Conservation (phyloP, 2,888 invertebrate genomes). For the Thymelicus acteon region DNA sequence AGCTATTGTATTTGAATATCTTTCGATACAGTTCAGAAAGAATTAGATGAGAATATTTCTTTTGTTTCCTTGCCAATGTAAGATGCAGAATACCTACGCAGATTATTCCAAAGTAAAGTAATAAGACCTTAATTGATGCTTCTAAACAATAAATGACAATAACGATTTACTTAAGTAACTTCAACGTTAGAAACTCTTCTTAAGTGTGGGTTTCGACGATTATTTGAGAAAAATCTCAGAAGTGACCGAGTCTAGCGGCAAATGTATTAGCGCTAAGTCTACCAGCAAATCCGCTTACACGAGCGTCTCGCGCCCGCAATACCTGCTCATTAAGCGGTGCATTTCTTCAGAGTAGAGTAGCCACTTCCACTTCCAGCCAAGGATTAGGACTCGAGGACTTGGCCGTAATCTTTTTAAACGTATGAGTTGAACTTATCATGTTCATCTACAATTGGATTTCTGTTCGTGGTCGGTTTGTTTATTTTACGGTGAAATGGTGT, state of each 20-base stretch:
- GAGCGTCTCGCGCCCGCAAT: constrained; percentile 55
- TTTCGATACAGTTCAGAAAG: too few relatives aligned
- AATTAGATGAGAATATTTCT: too few relatives aligned
- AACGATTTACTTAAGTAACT: too few relatives aligned
- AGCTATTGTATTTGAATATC: too few relatives aligned
- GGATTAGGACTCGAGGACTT: constrained; percentile 11
- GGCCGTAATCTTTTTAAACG: background rate
- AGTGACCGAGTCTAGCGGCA: constrained; percentile 16
- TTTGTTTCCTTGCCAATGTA: too few relatives aligned
- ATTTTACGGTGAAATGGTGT: background rate
- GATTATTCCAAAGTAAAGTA: too few relatives aligned
- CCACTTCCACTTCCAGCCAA: constrained; percentile 47
- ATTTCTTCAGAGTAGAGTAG: constrained; percentile 60
- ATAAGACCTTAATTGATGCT: too few relatives aligned
- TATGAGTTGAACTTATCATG: background rate
- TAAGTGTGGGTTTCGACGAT: background rate
- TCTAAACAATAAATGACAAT: too few relatives aligned
- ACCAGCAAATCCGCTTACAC: constrained; percentile 59
- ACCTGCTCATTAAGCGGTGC: constrained; percentile 72
- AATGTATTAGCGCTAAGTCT: constrained; percentile 23
- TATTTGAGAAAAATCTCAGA: background rate
- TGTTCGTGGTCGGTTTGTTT: background rate
- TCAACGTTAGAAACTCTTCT: too few relatives aligned
- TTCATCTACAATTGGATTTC: background rate
- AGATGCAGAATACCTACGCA: too few relatives aligned